Evolutionary conservation across 2,888 invertebrate species (phyloP).

Genomic region (Prenolepis imparis): DNA sequence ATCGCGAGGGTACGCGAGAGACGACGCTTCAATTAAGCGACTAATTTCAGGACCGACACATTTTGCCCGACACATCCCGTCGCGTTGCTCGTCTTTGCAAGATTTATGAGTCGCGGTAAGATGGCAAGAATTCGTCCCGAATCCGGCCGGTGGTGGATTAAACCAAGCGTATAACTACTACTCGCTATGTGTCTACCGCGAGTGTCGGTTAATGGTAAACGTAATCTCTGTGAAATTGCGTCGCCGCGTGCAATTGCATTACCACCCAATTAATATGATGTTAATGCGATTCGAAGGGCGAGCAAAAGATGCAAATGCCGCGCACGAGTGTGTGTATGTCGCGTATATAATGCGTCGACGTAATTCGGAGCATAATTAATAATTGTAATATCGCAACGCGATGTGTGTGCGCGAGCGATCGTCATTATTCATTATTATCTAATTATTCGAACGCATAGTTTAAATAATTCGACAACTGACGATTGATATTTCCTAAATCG

Average conservation of each 20-base stretch:
- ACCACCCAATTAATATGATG: conserved; percentile 49
- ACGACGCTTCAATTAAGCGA: conserved; percentile 73
- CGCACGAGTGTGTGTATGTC: not conserved
- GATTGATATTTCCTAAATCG: conserved; percentile 3
- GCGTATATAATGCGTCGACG: not conserved
- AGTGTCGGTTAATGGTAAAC: conserved; percentile 43
- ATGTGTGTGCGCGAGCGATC: too few species aligned
- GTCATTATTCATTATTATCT: conserved; percentile 23
- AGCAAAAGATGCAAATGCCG: conserved; percentile 33
- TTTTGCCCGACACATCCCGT: conserved; percentile 43
- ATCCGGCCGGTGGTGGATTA: conserved; percentile 24
- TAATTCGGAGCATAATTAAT: conserved; percentile 37
- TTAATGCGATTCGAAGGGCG: conserved; percentile 54
- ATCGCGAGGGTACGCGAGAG: conserved; percentile 45
- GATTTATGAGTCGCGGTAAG: conserved; percentile 58
- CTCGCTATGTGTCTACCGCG: conserved; percentile 28
- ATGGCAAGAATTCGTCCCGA: conserved; percentile 50
- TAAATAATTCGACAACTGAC: conserved; percentile 20
- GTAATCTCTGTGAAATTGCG: conserved; percentile 62
- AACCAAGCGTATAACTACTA: conserved; percentile 58
- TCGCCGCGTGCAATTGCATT: conserved; percentile 45
- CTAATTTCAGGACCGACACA: conserved; percentile 70
- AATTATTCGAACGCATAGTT: conserved; percentile 12
- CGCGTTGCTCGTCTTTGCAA: conserved; percentile 44
- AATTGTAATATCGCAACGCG: conserved; percentile 6